Evolutionary conservation across 2,888 invertebrate genomes (phyloP).

Genomic region (Anagyrus pseudococci): DNA sequence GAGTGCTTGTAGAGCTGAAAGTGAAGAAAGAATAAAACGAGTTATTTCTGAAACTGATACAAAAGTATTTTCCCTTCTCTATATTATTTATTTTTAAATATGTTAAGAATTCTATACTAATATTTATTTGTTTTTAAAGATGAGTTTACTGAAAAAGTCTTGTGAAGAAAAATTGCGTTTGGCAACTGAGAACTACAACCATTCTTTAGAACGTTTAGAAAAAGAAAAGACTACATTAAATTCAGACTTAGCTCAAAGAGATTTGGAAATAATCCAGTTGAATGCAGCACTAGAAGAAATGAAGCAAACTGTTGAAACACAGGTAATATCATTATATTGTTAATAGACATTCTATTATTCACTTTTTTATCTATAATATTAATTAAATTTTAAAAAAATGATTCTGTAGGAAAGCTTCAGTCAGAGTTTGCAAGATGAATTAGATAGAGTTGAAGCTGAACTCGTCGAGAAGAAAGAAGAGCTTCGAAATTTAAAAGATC

Average conservation of each 20-base stretch:
- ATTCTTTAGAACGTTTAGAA: constrained; percentile 47
- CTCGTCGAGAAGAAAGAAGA: constrained; percentile 56
- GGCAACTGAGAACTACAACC: constrained; percentile 46
- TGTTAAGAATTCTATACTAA: background rate
- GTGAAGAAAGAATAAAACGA: constrained; percentile 52
- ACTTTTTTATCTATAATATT: background rate
- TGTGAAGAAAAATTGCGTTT: constrained; percentile 52
- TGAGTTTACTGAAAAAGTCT: constrained; percentile 45
- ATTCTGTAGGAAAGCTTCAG: constrained; percentile 57
- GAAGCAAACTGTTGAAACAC: constrained; percentile 54
- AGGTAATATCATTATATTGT: constrained; percentile 43
- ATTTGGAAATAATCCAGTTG: constrained; percentile 49
- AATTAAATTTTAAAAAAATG: background rate
- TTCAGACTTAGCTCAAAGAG: constrained; percentile 48
- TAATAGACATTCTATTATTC: background rate
- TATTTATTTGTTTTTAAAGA: constrained; percentile 36
- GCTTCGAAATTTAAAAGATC: constrained; percentile 53
- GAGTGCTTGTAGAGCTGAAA: constrained; percentile 52
- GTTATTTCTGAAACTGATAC: constrained; percentile 51
- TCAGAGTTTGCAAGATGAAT: constrained; percentile 56
- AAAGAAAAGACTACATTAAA: constrained; percentile 48
- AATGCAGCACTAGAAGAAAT: constrained; percentile 50
- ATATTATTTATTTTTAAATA: constrained; percentile 9
- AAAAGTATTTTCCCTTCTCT: constrained; percentile 45
- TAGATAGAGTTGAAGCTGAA: constrained; percentile 56